Percentiles rank a stretch among this genome's conserved stretches.
Conservation (phyloP, 2,797 vertebrate genomes). For the Hafferia zeledoni region DNA sequence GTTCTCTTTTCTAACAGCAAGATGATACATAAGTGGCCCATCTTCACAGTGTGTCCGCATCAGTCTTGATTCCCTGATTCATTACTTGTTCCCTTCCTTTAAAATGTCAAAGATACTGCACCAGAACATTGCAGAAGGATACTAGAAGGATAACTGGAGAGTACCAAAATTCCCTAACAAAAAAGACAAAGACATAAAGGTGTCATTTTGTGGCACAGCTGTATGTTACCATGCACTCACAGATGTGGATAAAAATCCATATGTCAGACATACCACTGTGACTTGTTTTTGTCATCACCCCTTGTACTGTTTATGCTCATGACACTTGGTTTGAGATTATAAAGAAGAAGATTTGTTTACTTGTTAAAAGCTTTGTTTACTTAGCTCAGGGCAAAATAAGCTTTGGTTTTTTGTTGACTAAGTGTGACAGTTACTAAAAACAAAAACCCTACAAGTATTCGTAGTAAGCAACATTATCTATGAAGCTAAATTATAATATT, state of each 20-base stretch:
- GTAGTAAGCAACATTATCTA: background rate
- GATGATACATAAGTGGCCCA: background rate
- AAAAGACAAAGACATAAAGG: too few relatives aligned
- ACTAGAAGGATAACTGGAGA: background rate
- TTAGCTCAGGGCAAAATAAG: background rate
- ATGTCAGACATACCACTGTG: background rate
- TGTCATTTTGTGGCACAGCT: background rate
- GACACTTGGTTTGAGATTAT: background rate
- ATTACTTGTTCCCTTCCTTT: background rate
- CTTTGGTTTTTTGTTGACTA: background rate
- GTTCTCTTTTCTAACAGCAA: fast-evolving
- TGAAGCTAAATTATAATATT: background rate
- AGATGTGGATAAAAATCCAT: background rate
- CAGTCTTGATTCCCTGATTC: background rate
- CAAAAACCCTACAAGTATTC: background rate
- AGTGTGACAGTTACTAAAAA: background rate
- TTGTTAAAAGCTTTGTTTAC: background rate
- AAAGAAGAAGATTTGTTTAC: background rate
- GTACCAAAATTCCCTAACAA: background rate
- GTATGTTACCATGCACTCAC: background rate
- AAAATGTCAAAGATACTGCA: background rate
- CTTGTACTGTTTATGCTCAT: background rate
- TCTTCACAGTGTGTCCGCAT: fast-evolving
- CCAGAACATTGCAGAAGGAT: background rate
- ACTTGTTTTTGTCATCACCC: background rate